These are phyloP conservation scores for Pelosia muscerda DNA, from an alignment of 2,888 invertebrate species.

Conservation along the genomic window DNA sequence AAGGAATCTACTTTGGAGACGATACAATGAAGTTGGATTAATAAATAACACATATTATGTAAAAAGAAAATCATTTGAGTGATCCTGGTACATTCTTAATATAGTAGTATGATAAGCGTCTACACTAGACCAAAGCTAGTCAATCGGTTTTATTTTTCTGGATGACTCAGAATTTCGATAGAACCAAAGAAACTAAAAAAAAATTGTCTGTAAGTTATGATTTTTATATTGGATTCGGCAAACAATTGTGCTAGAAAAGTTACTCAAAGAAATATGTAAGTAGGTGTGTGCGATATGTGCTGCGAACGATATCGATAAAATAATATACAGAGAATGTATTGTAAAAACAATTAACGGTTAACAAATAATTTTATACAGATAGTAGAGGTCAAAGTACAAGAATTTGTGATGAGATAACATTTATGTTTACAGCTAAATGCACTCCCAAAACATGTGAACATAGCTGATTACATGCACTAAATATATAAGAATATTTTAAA, in stretches of 20 bases:
- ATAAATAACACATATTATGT: no score
- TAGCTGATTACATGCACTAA: not conserved
- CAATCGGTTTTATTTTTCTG: no score
- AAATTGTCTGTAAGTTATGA: no score
- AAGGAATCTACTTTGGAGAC: no score
- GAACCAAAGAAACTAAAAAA: no score
- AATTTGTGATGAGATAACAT: conserved; percentile 65
- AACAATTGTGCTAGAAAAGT: conserved; percentile 37
- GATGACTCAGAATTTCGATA: no score
- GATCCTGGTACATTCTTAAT: no score
- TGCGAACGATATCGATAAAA: conserved; percentile 52
- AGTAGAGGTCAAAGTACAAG: conserved; percentile 68
- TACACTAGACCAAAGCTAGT: not conserved
- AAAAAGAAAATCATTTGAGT: no score
- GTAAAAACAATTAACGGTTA: conserved; percentile 63
- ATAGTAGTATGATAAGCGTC: no score
- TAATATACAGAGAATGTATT: conserved; percentile 49
- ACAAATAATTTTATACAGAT: conserved; percentile 56
- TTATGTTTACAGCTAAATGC: conserved; percentile 51
- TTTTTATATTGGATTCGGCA: no score
- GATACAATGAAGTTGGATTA: no score
- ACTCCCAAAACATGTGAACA: conserved; percentile 49
- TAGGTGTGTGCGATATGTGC: conserved; percentile 40
- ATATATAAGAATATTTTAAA: not conserved
- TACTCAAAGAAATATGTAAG: conserved; percentile 32